Evolutionary conservation across 2,113 vertebrate species (phyloP), one percentile per base, ranked within the genome.

Genomic region (Irena cyanogastra): DNA sequence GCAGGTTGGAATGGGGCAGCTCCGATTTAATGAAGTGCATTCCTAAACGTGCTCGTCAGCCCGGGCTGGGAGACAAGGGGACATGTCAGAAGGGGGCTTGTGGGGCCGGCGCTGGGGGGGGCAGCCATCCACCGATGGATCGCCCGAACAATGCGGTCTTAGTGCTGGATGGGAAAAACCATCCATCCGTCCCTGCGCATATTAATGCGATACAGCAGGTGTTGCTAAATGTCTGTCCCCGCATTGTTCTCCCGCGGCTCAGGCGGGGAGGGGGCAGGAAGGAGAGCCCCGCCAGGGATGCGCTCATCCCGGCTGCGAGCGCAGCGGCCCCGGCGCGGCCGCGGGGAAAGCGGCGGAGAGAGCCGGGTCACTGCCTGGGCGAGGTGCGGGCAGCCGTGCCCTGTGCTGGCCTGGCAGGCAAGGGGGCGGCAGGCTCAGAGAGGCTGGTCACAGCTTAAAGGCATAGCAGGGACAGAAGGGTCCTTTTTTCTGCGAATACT

Each of bases 1-100:
- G 99, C 99, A 99, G 99, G 98, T 99, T 98, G 98, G 98, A 98
- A 96, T 97, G 82, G 97, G 98, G 98, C 98, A 98, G 98, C 98
- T 98, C 98, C 76, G 98, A 99, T 98, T 98, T 99, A 99, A 99
- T 99, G 98, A 99, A 97, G 98, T 98, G 97, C 98, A 99, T 99
- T 99, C 98, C 98, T 98, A 97, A 98, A 98, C 82, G 97, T 88
- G 98, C 97, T 98, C 97, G 96, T 97, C 98, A 98, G 97, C 95
- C 94, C 41, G 72, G 90, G 95, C 91, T 94, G 68, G 76, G 89
- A 89, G 95, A 96, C 95, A 98, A 98, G 97, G 98, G 97, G 97
- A 95, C 97, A 95, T 96, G 97, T 97, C 87, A 94, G 91, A 96
- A 95, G 83, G 91, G 88, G 86, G 85, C 65, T 90, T 92, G 96